phyloP scores from a whole-genome alignment of 2,797 vertebrate genomes.

The Clarias fuscus region DNA sequence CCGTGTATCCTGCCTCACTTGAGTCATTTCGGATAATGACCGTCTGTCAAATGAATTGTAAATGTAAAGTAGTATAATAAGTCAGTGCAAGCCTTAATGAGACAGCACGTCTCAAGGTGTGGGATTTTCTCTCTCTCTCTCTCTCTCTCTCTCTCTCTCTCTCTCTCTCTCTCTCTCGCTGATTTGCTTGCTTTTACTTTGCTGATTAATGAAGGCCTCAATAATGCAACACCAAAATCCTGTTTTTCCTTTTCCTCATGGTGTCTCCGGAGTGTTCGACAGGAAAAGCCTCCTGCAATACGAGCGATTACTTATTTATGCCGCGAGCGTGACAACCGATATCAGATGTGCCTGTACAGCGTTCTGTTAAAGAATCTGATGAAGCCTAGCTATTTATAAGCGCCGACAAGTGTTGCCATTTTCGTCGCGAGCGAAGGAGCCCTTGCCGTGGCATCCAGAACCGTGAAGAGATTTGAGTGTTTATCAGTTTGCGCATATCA shows the following conservation, averaged over 20 bases:
- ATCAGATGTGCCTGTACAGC: background rate
- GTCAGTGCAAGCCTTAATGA: constrained; percentile 8
- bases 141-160: too few relatives aligned
- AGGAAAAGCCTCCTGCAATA: constrained; percentile 12
- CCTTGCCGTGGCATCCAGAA: background rate
- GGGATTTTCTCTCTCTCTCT: background rate
- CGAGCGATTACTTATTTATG: background rate
- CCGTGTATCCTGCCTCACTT: background rate
- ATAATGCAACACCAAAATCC: background rate
- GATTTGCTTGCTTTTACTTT: background rate
- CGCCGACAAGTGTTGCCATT: background rate
- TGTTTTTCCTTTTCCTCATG: background rate
- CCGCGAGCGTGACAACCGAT: background rate
- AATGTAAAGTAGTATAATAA: constrained; percentile 22
- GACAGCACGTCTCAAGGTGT: background rate
- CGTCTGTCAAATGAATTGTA: constrained; percentile 1
- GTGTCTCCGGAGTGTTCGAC: background rate
- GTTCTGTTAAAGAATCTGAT: constrained; percentile 8
- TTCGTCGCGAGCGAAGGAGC: too few relatives aligned
- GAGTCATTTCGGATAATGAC: constrained; percentile 13
- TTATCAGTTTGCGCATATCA: background rate
- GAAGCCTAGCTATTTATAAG: background rate
- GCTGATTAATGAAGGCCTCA: background rate
- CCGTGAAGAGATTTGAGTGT: background rate
- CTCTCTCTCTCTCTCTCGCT: background rate